phyloP scores from a whole-genome alignment of 2,797 vertebrate species.

The Pseudomugil gertrudae region DNA sequence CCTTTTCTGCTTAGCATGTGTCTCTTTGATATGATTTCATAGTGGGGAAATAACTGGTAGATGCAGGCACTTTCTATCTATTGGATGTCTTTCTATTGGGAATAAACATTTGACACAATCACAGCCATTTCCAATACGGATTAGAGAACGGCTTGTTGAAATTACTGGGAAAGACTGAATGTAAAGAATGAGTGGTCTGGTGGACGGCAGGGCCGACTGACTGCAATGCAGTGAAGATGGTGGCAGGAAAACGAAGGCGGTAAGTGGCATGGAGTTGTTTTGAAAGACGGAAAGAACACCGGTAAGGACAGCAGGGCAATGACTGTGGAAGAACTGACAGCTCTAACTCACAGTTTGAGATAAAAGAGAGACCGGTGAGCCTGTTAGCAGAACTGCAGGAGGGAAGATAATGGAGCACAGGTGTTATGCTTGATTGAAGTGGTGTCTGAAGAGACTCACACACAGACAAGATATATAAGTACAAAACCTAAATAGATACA shows the following conservation, averaged over 20 bases:
- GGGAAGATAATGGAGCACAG: background rate
- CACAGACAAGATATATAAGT: background rate
- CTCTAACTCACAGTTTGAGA: background rate
- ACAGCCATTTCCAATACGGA: too few relatives aligned
- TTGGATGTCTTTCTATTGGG: background rate
- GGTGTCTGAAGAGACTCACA: background rate
- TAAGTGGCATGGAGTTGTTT: background rate
- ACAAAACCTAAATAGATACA: background rate
- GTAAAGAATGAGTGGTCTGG: background rate
- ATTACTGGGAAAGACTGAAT: background rate
- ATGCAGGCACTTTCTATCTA: background rate
- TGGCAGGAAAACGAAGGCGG: background rate
- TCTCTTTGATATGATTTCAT: background rate
- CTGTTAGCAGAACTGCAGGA: background rate
- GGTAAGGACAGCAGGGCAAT: too few relatives aligned
- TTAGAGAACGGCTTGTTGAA: background rate
- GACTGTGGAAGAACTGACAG: background rate
- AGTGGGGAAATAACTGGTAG: too few relatives aligned
- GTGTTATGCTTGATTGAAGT: constrained; percentile 9
- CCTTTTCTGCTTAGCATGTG: background rate
- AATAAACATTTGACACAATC: too few relatives aligned
- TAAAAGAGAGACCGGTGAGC: constrained; percentile 1
- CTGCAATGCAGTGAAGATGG: background rate
- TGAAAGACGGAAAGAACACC: too few relatives aligned
- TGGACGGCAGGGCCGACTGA: background rate